Evolutionary conservation across 2,888 invertebrate species (phyloP), one percentile per base, ranked within the genome.

Genomic region (Pristionchus entomophagus): DNA sequence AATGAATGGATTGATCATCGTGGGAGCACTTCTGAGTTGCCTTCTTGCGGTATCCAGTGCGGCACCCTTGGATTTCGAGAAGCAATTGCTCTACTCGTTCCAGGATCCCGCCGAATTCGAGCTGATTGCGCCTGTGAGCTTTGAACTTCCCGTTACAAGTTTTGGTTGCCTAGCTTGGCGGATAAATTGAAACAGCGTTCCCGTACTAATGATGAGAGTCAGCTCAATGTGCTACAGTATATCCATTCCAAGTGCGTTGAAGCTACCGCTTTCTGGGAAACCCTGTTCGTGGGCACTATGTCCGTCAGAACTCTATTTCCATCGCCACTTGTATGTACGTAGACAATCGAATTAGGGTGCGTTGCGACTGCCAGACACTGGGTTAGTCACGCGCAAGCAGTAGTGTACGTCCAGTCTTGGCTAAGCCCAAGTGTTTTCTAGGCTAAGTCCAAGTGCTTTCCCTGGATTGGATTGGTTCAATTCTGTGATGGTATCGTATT

Each of bases 71-170:
- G 88, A 88, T 12, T 86, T 89, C 45, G 88, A 89, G 81, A 89
- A 89, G 73, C 88, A 88, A 32, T 85, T 89, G 14, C 87, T 89
- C n/a, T 89, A 89, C 69, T 88, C 88, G 80, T 89, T 89, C 86
- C 88, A 89, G 78, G 89, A 89, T 41, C 89, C 89, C 0, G 85
- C 86, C 73, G 88, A 88, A 86, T 87, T 89, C 41, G 81, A 81
- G 17, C 56, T 81, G 35, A 81, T 81, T 35, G 35, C 56, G 17
- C 56, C 53, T 1, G 81, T 81, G 45, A 56, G 53, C 19, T 62
- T 62, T 62, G 56, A 56, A 26, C 56, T 26, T 69, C n/a, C n/a
- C 35, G 35, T 10, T 12, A 32, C 26, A 35, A 35, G 14, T 69
- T 29, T 38, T 14, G 22, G 12, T 35, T 35, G 17, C 0, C 38